A percentile compares a stretch with the other conserved stretches of the same genome.
Conservation (phyloP, 1,140 invertebrate species). For the Phortica variegata region DNA sequence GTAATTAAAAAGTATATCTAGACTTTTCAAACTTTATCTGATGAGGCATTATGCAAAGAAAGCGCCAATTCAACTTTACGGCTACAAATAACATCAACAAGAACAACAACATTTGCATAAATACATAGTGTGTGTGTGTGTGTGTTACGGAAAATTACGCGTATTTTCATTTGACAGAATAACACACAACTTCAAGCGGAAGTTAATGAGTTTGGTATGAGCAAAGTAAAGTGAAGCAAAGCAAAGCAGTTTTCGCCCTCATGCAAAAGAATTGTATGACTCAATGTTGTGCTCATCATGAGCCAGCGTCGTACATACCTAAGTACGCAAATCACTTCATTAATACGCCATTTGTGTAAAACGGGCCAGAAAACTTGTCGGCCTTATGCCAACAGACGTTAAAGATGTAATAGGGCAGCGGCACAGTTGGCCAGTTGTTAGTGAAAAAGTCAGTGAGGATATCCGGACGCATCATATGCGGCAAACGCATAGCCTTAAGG, state of each 20-base stretch:
- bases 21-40: too few relatives aligned
- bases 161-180: too few relatives aligned
- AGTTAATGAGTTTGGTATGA: conserved; percentile 38
- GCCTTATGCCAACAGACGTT: too few relatives aligned
- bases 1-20: too few relatives aligned
- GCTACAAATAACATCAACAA: conserved; percentile 36
- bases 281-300: too few relatives aligned
- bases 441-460: conserved; percentile 21
- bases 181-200: conserved; percentile 42
- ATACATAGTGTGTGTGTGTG: conserved; percentile 26
- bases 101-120: conserved; percentile 49
- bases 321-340: conserved; percentile 43
- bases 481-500: conserved; percentile 24
- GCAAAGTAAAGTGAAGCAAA: background rate
- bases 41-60: too few relatives aligned
- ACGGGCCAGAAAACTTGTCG: conserved; percentile 7
- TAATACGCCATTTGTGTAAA: conserved; percentile 49
- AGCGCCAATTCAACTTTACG: conserved; percentile 20
- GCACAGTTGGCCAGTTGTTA: too few relatives aligned
- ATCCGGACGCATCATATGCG: conserved; percentile 33
- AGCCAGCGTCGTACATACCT: conserved; percentile 1
- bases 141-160: conserved; percentile 5
- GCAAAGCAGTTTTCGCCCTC: too few relatives aligned
- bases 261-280: conserved; percentile 17
- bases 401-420: too few relatives aligned